These are phyloP conservation scores for Gorsachius magnificus DNA, from an alignment of 2,797 vertebrate species.

Conservation along the genomic window DNA sequence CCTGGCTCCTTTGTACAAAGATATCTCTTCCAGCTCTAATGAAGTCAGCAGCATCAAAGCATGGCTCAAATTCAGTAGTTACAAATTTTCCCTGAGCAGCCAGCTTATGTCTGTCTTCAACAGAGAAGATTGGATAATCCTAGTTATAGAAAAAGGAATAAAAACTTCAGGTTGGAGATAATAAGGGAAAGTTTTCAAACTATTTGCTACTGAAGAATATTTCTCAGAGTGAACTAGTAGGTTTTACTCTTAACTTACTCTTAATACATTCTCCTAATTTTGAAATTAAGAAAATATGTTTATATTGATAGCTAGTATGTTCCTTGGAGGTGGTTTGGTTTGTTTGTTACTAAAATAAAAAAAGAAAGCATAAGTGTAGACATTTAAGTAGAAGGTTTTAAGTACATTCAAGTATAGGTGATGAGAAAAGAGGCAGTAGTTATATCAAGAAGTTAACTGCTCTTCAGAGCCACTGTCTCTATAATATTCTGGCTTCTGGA, in stretches of 20 bases:
- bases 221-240: too few relatives aligned
- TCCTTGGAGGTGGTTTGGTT: neutral
- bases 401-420: neutral
- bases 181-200: neutral
- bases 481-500: neutral
- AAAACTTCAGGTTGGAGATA: neutral
- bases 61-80: constrained; percentile 96
- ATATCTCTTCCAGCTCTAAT: constrained; percentile 96
- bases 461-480: neutral
- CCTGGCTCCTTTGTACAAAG: constrained; percentile 98
- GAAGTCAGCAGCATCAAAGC: constrained; percentile 98
- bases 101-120: constrained; percentile 95
- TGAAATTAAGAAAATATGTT: neutral
- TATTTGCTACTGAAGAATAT: neutral
- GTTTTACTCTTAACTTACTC: too few relatives aligned
- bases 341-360: neutral
- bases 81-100: constrained; percentile 97
- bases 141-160: constrained; percentile 54
- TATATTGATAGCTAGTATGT: neutral
- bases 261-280: neutral
- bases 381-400: neutral
- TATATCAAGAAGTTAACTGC: neutral
- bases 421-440: neutral
- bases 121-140: constrained; percentile 92
- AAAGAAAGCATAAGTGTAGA: neutral